These are phyloP conservation scores for Marmota monax DNA, from an alignment of 2,113 vertebrate genomes.

Conservation along the genomic window DNA sequence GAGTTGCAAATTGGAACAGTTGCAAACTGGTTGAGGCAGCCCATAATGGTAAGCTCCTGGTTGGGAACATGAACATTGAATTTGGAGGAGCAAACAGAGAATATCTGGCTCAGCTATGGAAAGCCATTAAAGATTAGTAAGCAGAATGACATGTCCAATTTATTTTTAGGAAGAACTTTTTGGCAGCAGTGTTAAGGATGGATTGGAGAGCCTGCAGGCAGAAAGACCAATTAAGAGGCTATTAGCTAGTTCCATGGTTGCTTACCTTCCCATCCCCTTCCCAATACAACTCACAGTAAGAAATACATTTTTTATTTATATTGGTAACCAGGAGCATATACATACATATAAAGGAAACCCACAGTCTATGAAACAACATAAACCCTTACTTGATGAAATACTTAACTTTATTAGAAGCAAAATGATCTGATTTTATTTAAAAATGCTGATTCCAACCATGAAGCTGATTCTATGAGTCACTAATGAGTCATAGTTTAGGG, in stretches of 20 bases:
- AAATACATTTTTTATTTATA: conserved; percentile 21
- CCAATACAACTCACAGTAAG: background rate
- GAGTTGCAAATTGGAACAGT: background rate
- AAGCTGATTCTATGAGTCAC: background rate
- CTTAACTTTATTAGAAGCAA: conserved; percentile 10
- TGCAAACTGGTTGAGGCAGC: background rate
- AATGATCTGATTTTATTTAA: background rate
- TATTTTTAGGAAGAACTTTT: conserved; percentile 7
- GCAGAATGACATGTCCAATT: background rate
- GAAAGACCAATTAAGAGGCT: conserved; percentile 52
- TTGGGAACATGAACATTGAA: too few species aligned
- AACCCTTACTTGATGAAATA: background rate
- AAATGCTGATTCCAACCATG: background rate
- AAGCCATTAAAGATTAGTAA: background rate
- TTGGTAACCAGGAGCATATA: background rate
- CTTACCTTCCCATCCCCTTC: background rate
- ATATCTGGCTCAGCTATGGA: background rate
- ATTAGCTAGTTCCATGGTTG: background rate
- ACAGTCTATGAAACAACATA: background rate
- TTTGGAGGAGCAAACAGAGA: background rate
- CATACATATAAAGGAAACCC: background rate
- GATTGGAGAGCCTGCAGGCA: background rate
- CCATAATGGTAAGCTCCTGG: background rate
- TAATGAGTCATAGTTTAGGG: background rate
- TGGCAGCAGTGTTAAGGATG: background rate